Base-by-base conservation (phyloP, 2,113 vertebrate genomes). In the Forbesichthys papilliferus region DNA sequence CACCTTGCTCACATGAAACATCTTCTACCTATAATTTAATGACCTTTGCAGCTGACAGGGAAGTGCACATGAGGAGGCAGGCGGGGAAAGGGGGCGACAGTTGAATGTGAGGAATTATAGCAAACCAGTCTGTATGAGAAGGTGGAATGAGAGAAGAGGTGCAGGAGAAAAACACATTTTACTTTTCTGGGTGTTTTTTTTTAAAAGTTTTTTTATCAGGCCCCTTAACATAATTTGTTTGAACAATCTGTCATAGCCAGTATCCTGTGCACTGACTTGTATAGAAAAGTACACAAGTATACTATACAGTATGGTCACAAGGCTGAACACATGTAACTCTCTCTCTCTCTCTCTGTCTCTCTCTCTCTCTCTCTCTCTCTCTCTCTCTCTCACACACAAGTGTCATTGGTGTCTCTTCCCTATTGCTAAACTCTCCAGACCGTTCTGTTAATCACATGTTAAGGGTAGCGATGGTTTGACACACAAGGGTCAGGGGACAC, bases 371-470 rank as follows among this genome's bases (percentile, higher is more conserved):
- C 10, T n/a, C 13, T 14, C 13, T 18, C 14, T 55, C 53, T 55
- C 53, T 54, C 14, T 54, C 53, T 54, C 53, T 16, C 1, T 18
- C 14, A 6, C 53, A 6, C 4, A 16, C 18, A 16, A 9, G 14
- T 54, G 14, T 54, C 53, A 13, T 54, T n/a, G 14, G 53, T 3
- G 9, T 54, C 18, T 16, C 14, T 55, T 13, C 5, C 53, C 53
- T 12, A 55, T 16, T 55, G 14, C 53, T 16, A 55, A 16, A 16
- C 53, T 55, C 53, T 14, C 36, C 63, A 66, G 57, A 79, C 51
- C 69, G 71, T 49, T 88, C 84, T 85, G 81, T 88, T 84, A 69
- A 78, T 85, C 69, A 77, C 85, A 78, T 87, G 83, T 84, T 88
- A 65, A 58, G 61, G 78, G 72, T 78, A 86, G 74, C 71, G 66